Percentiles rank a stretch among this genome's conserved stretches.
phyloP scores from a whole-genome alignment of 2,113 vertebrate species.

The Prolemur simus region DNA sequence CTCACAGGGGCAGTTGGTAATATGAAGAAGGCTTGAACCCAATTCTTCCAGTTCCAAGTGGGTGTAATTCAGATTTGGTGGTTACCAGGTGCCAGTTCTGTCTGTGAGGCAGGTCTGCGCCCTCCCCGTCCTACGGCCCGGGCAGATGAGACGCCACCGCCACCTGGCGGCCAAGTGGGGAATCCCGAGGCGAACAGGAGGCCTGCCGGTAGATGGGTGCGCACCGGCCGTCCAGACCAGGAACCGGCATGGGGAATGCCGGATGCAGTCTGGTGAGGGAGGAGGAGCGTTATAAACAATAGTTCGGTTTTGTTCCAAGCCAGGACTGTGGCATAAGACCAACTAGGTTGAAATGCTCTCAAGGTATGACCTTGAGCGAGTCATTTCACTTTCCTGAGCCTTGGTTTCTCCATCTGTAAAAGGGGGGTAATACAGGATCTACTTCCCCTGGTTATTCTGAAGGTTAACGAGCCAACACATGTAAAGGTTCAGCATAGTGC shows the following conservation, averaged over 20 bases:
- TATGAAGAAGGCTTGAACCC: background rate
- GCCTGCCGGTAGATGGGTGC: too few species aligned
- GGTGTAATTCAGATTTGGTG: background rate
- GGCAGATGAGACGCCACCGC: background rate
- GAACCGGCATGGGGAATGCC: accelerated
- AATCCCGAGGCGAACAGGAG: background rate
- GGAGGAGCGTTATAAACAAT: background rate
- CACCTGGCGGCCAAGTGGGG: background rate
- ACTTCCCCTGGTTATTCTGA: background rate
- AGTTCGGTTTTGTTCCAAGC: background rate
- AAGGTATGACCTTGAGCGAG: background rate
- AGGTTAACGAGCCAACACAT: background rate
- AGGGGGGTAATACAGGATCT: background rate
- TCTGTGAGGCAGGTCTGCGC: accelerated
- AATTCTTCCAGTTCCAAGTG: background rate
- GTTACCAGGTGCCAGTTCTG: background rate
- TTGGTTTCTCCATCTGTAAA: background rate
- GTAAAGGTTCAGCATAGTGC: background rate
- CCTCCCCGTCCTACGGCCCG: too few species aligned
- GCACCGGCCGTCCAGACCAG: background rate
- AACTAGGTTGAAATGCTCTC: background rate
- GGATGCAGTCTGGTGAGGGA: background rate
- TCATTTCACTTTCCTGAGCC: background rate
- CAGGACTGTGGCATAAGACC: background rate
- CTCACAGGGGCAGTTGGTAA: background rate